phyloP scores from a whole-genome alignment of 2,113 vertebrate genomes.

The mouse (Mus musculus) region DNA sequence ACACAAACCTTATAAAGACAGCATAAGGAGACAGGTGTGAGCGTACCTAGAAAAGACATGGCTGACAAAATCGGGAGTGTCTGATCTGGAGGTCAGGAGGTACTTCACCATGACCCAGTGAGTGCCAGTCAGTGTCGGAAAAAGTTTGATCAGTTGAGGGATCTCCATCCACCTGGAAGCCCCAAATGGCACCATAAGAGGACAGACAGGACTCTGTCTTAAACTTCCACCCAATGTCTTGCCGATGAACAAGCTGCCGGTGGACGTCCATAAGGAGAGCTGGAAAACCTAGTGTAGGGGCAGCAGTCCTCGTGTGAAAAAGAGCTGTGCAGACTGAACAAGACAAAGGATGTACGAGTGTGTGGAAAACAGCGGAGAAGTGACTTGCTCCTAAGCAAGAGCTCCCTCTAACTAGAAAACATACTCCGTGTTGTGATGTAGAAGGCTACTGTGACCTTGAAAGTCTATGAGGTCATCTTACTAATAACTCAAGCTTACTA shows the following conservation, averaged over 20 bases:
- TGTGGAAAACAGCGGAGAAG: background rate
- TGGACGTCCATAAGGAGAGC: background rate
- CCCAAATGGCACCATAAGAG: background rate
- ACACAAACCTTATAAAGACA: background rate
- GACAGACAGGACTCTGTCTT: background rate
- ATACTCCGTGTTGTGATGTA: background rate
- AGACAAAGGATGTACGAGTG: background rate
- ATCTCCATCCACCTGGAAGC: too few species aligned
- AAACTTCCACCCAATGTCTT: background rate
- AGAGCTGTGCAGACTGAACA: background rate
- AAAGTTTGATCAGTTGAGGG: background rate
- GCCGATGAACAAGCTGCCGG: background rate
- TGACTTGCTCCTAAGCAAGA: background rate
- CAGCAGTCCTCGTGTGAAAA: background rate
- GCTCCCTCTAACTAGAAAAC: background rate
- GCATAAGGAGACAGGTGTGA: too few species aligned
- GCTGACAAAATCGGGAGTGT: background rate
- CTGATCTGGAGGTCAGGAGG: background rate
- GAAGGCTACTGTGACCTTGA: background rate
- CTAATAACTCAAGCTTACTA: constrained; percentile 53
- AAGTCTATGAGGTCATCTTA: constrained; percentile 32
- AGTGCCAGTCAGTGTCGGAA: background rate
- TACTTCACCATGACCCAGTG: too few species aligned
- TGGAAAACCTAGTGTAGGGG: background rate
- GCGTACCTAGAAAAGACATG: background rate